Conservation (phyloP, 2,888 invertebrate species). For the Terebella lapidaria region DNA sequence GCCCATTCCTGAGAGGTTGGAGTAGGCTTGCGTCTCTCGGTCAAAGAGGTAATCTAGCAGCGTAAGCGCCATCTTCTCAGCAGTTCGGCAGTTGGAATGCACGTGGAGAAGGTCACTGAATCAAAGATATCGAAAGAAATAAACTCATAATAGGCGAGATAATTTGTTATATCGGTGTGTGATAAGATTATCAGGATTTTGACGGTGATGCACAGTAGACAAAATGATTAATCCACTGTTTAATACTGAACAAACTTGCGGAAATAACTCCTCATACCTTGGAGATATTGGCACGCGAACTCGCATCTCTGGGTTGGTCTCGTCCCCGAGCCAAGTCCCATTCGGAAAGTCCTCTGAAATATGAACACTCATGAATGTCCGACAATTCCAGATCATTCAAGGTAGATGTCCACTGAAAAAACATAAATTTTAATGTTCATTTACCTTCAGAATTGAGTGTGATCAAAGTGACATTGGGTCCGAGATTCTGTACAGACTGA, state of each 20-base stretch:
- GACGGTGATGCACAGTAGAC: neutral
- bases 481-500: constrained; percentile 4
- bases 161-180: no score
- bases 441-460: constrained; percentile 51
- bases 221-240: neutral
- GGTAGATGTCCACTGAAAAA: no score
- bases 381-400: no score
- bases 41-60: constrained; percentile 58
- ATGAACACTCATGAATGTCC: no score
- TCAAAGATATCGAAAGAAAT: no score
- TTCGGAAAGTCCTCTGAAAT: constrained; percentile 54
- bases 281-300: constrained; percentile 55
- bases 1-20: constrained; percentile 58
- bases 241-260: no score
- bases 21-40: constrained; percentile 56
- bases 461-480: constrained; percentile 52
- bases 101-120: constrained; percentile 56
- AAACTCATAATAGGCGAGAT: neutral
- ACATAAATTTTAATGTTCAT: no score
- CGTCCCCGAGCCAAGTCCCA: constrained; percentile 58
- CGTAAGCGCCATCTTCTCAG: constrained; percentile 59
- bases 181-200: neutral
- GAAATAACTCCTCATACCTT: constrained; percentile 11
- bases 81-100: constrained; percentile 57
- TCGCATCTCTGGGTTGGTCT: constrained; percentile 54